phyloP scores from a whole-genome alignment of 2,797 vertebrate genomes.

The Lepilemur septentrionalis region DNA sequence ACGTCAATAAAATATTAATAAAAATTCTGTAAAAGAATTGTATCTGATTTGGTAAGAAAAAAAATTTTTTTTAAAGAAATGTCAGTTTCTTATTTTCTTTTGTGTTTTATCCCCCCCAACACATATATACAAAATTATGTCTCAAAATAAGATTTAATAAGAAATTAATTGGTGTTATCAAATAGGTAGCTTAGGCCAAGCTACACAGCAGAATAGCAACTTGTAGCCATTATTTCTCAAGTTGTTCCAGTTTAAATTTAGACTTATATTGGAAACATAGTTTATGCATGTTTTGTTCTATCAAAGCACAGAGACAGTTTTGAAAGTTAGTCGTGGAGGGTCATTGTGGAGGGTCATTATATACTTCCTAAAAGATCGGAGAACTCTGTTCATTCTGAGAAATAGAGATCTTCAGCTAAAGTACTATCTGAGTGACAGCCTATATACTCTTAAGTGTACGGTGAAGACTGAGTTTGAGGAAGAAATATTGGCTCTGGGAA shows the following conservation, averaged over 20 bases:
- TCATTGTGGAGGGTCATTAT: neutral
- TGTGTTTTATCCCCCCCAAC: neutral
- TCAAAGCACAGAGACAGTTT: neutral
- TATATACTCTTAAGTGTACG: neutral
- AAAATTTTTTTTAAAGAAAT: neutral
- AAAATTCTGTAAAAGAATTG: neutral
- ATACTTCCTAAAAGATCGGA: neutral
- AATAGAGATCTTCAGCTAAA: neutral
- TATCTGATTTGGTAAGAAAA: constrained; percentile 4
- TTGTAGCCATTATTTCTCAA: neutral
- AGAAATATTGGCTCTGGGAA: neutral
- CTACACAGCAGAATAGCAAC: neutral
- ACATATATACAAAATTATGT: neutral
- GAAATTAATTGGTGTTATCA: neutral
- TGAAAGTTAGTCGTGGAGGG: neutral
- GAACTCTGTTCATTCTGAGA: neutral
- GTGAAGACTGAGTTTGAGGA: neutral
- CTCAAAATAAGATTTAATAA: neutral
- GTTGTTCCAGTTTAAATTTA: neutral
- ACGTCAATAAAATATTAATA: constrained; percentile 3
- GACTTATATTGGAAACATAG: neutral
- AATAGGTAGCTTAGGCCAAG: neutral
- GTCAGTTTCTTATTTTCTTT: neutral
- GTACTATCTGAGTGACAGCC: neutral
- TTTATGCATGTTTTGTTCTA: neutral